Evolutionary conservation across 2,113 vertebrate genomes (phyloP).

Genomic region (Chaetops frenatus): DNA sequence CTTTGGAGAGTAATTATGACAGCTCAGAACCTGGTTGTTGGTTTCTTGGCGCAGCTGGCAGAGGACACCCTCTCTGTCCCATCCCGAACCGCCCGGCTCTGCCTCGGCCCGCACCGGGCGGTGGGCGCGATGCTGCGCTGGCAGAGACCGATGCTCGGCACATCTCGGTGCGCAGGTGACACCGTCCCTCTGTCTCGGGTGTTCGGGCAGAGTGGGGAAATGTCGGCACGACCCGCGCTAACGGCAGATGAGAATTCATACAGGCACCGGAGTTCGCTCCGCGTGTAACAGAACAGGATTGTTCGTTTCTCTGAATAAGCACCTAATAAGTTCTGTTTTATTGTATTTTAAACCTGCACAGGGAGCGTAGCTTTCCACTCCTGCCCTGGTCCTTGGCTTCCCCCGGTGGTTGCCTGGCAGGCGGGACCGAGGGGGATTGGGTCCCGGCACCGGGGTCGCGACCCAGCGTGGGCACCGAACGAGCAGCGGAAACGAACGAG

Average conservation of each 20-base stretch:
- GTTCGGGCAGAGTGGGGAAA: neutral
- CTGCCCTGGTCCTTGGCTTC: neutral
- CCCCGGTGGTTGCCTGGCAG: neutral
- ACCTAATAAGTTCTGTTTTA: rapidly evolving
- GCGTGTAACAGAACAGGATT: too few species aligned
- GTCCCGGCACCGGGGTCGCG: neutral
- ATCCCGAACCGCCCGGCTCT: rapidly evolving
- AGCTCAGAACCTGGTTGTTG: neutral
- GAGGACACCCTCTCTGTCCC: rapidly evolving
- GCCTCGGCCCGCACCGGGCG: rapidly evolving
- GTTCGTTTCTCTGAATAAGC: neutral
- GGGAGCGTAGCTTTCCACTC: neutral
- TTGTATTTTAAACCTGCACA: rapidly evolving
- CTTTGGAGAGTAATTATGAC: neutral
- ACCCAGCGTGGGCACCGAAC: neutral
- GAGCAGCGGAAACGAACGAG: neutral
- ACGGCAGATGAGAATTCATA: neutral
- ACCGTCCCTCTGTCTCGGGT: neutral
- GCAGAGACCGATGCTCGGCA: rapidly evolving
- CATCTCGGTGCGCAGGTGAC: neutral
- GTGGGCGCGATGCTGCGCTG: neutral
- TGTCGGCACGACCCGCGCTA: neutral
- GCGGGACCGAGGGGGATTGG: too few species aligned
- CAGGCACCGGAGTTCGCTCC: neutral
- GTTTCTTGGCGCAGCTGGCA: neutral